Percentiles rank a stretch among this genome's conserved stretches.
phyloP scores from a whole-genome alignment of 2,797 vertebrate species.

The Pteropus rufus region DNA sequence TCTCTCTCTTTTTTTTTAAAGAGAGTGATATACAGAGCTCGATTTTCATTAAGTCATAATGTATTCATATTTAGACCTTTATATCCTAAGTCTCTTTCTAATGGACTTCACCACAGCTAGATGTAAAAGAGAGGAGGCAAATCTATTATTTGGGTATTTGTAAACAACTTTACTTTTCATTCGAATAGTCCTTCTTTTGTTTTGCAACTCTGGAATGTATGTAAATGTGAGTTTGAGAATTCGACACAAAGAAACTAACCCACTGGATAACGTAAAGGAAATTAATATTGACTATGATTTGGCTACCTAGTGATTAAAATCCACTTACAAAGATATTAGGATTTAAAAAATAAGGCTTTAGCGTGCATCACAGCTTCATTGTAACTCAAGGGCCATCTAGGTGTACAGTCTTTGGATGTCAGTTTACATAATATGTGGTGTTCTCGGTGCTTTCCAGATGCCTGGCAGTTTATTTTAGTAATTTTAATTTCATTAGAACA shows the following conservation, averaged over 20 bases:
- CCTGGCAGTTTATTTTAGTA: conserved; percentile 74
- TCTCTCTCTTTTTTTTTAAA: neutral
- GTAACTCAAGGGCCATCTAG: neutral
- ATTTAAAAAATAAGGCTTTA: conserved; percentile 8
- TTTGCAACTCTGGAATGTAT: neutral
- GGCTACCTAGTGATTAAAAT: conserved; percentile 64
- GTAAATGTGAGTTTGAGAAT: conserved; percentile 28
- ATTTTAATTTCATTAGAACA: conserved; percentile 79
- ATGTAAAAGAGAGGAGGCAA: neutral
- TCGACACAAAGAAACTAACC: conserved; percentile 4
- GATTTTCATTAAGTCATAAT: neutral
- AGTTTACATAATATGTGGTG: conserved; percentile 51
- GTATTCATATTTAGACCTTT: conserved; percentile 2
- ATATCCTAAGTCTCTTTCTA: conserved; percentile 1
- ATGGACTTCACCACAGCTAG: neutral
- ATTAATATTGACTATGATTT: conserved; percentile 54
- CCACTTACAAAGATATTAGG: conserved; percentile 63
- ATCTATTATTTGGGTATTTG: conserved; percentile 11
- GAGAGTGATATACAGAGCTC: neutral
- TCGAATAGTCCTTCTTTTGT: neutral
- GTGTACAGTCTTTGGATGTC: conserved; percentile 56
- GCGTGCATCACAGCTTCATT: conserved; percentile 31
- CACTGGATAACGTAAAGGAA: conserved; percentile 47
- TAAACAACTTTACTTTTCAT: conserved; percentile 27
- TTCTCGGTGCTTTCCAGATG: conserved; percentile 74